Evolutionary conservation across 2,113 vertebrate species (phyloP).

Genomic region (Panthera tigris): DNA sequence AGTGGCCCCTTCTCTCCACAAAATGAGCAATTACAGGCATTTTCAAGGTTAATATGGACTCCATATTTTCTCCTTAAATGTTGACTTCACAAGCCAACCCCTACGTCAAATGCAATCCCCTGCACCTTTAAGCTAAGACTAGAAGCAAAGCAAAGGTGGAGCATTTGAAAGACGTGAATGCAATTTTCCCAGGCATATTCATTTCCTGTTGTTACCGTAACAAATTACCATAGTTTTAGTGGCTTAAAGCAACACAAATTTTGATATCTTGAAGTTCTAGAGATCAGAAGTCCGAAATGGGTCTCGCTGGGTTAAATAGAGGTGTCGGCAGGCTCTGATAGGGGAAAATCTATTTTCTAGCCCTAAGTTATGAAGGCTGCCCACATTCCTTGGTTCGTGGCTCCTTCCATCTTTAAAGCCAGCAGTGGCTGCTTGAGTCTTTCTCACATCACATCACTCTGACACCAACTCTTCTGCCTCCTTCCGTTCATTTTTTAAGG

Average conservation of each 20-base stretch:
- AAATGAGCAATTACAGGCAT: not conserved
- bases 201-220: not conserved
- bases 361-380: not conserved
- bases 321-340: not conserved
- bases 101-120: not conserved
- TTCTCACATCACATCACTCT: not conserved
- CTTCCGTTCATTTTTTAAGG: not conserved
- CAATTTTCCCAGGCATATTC: not conserved
- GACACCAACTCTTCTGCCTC: not conserved
- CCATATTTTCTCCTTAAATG: not conserved
- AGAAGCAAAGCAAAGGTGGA: not conserved
- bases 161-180: not conserved
- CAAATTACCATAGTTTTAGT: not conserved
- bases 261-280: not conserved
- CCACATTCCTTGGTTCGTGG: not conserved
- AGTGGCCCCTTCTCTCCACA: not conserved
- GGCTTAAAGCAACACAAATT: not conserved
- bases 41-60: not conserved
- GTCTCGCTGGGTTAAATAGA: not conserved
- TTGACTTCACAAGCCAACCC: not conserved
- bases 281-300: not conserved
- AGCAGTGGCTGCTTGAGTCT: not conserved
- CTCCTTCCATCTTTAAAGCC: not conserved
- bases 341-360: not conserved
- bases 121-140: not conserved